Conservation (phyloP, 2,888 invertebrate genomes). For the Thera britannica region DNA sequence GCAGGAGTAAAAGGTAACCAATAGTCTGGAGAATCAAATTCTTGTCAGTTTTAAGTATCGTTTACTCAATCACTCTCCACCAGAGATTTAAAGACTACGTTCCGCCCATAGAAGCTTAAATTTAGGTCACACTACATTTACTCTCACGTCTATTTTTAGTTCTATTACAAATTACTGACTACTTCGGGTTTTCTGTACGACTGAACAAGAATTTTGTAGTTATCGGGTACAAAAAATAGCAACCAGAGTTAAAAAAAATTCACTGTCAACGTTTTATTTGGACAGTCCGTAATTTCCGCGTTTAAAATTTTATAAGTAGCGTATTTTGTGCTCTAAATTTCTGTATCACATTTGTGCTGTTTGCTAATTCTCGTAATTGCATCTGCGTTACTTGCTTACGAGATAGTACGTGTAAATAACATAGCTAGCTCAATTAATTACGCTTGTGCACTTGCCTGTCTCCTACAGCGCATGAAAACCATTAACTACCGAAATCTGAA, state of each 20-base stretch:
- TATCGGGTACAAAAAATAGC: background rate
- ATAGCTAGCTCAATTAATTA: background rate
- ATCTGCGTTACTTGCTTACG: conserved; percentile 5
- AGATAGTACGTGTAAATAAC: conserved; percentile 12
- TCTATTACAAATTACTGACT: conserved; percentile 6
- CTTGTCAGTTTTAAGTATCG: background rate
- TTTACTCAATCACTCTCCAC: background rate
- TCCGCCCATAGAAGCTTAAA: conserved; percentile 19
- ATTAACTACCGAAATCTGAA: background rate
- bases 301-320: background rate
- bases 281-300: background rate
- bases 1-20: no score
- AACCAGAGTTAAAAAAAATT: background rate
- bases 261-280: no score
- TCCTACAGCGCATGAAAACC: no score
- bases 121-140: conserved; percentile 24
- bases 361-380: conserved; percentile 12
- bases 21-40: background rate
- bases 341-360: background rate
- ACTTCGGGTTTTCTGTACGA: conserved; percentile 3
- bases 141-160: conserved; percentile 23
- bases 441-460: background rate
- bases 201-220: background rate
- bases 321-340: background rate
- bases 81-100: conserved; percentile 1